Evolutionary conservation across 2,113 vertebrate genomes (phyloP).

Genomic region (Aldabrachelys gigantea): DNA sequence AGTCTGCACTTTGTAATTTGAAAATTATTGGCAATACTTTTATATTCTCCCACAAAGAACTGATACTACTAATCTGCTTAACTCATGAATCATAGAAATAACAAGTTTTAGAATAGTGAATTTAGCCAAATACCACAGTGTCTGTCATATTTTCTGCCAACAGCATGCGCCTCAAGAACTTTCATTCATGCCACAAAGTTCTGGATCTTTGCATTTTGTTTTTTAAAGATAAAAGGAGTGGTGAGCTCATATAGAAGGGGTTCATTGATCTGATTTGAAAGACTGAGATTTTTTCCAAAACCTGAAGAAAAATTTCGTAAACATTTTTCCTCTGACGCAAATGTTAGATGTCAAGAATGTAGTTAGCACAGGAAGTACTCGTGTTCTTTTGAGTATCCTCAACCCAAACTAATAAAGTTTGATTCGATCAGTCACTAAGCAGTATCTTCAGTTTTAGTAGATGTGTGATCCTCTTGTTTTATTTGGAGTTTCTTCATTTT

Average conservation of each 20-base stretch:
- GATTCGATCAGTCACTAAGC: background rate
- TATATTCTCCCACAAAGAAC: background rate
- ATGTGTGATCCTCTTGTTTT: accelerated
- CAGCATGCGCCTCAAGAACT: background rate
- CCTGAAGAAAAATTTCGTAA: background rate
- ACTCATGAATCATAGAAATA: background rate
- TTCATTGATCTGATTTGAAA: background rate
- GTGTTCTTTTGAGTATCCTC: background rate
- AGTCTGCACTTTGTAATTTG: background rate
- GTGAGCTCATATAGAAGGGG: background rate
- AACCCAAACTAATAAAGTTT: background rate
- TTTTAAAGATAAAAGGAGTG: background rate
- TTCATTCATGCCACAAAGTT: background rate
- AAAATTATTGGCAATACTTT: background rate
- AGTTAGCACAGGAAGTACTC: background rate
- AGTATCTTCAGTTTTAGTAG: background rate
- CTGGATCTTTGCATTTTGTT: background rate
- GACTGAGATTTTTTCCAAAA: background rate
- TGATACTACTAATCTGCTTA: background rate
- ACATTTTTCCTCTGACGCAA: background rate
- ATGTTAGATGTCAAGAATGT: background rate
- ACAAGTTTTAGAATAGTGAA: background rate
- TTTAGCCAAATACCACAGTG: background rate
- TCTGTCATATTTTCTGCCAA: background rate
- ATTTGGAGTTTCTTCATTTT: background rate